Percentiles rank a stretch among this genome's conserved stretches.
Evolutionary conservation across 2,797 vertebrate genomes (phyloP).

Genomic region (Phylloscopus collybita): DNA sequence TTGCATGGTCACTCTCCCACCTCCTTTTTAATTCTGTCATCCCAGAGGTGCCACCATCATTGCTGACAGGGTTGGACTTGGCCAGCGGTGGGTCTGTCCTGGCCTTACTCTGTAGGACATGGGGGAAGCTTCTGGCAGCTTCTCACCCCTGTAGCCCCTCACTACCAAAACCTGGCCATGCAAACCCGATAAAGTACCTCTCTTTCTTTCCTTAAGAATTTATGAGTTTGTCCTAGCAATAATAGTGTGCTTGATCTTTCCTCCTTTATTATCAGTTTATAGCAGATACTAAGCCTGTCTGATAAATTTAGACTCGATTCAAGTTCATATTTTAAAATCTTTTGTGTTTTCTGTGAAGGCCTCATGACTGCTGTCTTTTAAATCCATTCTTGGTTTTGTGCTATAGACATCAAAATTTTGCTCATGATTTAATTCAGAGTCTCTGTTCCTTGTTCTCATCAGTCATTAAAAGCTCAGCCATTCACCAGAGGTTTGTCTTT

Average conservation of each 20-base stretch:
- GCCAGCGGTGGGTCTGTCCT: accelerated
- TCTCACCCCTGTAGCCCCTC: background rate
- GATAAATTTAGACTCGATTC: slow-evolving; percentile 25
- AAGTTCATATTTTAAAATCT: slow-evolving; percentile 22
- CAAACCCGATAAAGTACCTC: background rate
- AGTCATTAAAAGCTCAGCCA: slow-evolving; percentile 38
- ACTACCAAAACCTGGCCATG: background rate
- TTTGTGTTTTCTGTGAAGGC: slow-evolving; percentile 22
- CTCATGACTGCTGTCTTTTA: slow-evolving; percentile 16
- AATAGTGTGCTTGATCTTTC: background rate
- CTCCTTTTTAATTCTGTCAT: accelerated
- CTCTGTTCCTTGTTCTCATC: slow-evolving; percentile 35
- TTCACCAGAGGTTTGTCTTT: slow-evolving; percentile 47
- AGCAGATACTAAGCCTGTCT: background rate
- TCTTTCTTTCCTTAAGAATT: background rate
- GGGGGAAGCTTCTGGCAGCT: background rate
- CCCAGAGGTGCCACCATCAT: background rate
- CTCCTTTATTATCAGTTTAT: background rate
- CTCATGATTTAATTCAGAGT: slow-evolving; percentile 17
- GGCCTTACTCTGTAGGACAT: background rate
- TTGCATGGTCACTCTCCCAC: too few species aligned
- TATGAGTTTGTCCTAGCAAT: background rate
- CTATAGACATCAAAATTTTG: slow-evolving; percentile 45
- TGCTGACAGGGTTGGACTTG: background rate
- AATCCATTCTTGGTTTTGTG: slow-evolving; percentile 32